phyloP scores from a whole-genome alignment of 2,888 invertebrate species.

The Macaria liturata region DNA sequence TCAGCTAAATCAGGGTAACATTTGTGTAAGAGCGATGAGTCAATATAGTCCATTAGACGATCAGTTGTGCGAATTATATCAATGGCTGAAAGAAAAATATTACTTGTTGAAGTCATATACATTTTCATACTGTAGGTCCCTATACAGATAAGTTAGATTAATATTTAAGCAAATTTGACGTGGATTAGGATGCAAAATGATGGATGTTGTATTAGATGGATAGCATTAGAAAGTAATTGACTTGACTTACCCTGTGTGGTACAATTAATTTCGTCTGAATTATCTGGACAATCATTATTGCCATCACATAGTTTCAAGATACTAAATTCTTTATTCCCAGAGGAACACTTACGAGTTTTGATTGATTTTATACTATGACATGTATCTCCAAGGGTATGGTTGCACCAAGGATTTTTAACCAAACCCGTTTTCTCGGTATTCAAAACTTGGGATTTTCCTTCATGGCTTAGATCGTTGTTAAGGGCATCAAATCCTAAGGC shows the following conservation, averaged over 20 bases:
- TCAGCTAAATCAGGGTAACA: constrained; percentile 44
- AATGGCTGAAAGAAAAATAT: constrained; percentile 46
- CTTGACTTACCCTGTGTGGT: constrained; percentile 47
- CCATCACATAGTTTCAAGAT: constrained; percentile 61
- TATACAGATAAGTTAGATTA: too few relatives aligned
- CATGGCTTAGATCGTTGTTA: constrained; percentile 8
- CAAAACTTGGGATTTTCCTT: not conserved
- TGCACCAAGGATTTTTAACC: constrained; percentile 32
- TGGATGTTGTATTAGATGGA: too few relatives aligned
- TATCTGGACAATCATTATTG: constrained; percentile 51
- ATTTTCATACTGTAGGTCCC: not conserved
- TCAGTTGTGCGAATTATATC: constrained; percentile 45
- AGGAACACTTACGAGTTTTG: constrained; percentile 49
- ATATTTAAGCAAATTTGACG: too few relatives aligned
- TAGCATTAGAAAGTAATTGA: too few relatives aligned
- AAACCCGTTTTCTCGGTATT: constrained; percentile 5
- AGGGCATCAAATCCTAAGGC: not conserved
- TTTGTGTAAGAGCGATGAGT: constrained; percentile 40
- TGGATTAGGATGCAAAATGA: too few relatives aligned
- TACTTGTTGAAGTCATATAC: not conserved
- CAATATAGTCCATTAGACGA: constrained; percentile 45
- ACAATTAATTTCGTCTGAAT: constrained; percentile 62
- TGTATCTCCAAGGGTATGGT: constrained; percentile 36
- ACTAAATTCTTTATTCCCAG: constrained; percentile 41
- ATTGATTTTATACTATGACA: constrained; percentile 53